Base-by-base conservation (phyloP, 2,888 invertebrate genomes). In the Drepanosiphum platanoidis region DNA sequence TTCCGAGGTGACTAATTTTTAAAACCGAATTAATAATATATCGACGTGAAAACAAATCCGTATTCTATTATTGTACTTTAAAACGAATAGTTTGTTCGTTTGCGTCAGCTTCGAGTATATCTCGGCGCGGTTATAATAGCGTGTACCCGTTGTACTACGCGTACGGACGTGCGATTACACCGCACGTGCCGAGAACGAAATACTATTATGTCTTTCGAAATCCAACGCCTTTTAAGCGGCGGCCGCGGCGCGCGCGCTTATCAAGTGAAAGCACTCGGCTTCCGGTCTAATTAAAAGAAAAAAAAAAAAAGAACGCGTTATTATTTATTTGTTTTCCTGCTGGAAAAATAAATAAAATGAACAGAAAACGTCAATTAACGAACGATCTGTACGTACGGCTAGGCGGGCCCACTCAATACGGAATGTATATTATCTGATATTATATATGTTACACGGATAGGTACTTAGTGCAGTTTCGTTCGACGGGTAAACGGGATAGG, bases 251-350 rank as follows among this genome's bases (percentile, higher is more conserved):
- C 13, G 42, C 42, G n/a, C 71, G 52, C 13, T 13, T 64, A 34
- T 34, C 52, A 22, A 42, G 39, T 30, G 78, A 78, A 78, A 78
- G 78, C 78, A 9, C 7, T 39, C 27, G 11, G 30, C 61, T 77
- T 77, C 64, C 78, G 27, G 64, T 78, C 30, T 64, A 66, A 64
- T 78, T 42, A 78, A 30, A 64, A 61, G 30, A 30, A 71, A 71
- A 13, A 22, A 64, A 30, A 61, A 46, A 30, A 71, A 71, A 13
- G 27, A 64, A 30, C 61, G 30, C 22, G 30, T 30, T 61, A 30
- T 30, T 32, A 13, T 52, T 8, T 22, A 34, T 32, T 15, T 68
- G 32, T 68, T 36, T 36, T 34, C 22, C n/a, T 3, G 34, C 8
- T 11, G 27, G 11, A 39, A 11, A 39, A 61, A 39, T n/a, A n/a